Evolutionary conservation across 2,888 invertebrate species (phyloP), one percentile per base, ranked within the genome.

Genomic region (Leptopterna dolabrata): DNA sequence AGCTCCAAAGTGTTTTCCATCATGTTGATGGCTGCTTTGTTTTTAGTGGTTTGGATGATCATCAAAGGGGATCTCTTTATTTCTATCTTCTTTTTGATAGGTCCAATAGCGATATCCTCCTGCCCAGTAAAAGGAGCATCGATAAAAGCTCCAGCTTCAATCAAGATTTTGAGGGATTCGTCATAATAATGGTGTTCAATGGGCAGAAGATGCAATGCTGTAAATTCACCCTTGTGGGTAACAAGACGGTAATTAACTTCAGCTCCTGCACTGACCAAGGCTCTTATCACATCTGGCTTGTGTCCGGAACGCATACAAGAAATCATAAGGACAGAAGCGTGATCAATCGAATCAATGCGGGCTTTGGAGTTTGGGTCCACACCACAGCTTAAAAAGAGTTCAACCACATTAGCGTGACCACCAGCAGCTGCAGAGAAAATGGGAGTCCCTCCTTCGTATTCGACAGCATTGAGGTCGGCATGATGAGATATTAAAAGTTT

Each of bases 91-190:
- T 16, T 43, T 2, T 19, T 27, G 43, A 0, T 4, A n/a, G 0
- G 36, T 11, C 78, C 43, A 6, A 29, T 27, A 7, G 7, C 14
- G 13, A 29, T 29, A n/a, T 27, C 6, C 2, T 4, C 13, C 16
- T 7, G 43, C 0, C 4, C 2, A 11, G 36, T 78, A 6, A 78
- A 41, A 1, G 19, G 13, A 11, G 78, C 47, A 27, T 81, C 81
- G 27, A 81, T 29, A 24, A 45, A 81, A 27, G 29, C 51, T 81
- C 81, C 81, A 1, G 47, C 55, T 81, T 81, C 81, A 11, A 81
- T 51, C 13, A 51, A 29, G 36, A 51, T 81, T 29, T 19, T 11
- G 19, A 47, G 55, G 14, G 30, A 51, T 45, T 81, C 41, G 27
- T 24, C 29, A 6, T 29, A 51, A 43, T 19, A 16, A 27, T 24